Conservation (phyloP, 92 coral and sea anemone genomes). For the Actinostola sp. region DNA sequence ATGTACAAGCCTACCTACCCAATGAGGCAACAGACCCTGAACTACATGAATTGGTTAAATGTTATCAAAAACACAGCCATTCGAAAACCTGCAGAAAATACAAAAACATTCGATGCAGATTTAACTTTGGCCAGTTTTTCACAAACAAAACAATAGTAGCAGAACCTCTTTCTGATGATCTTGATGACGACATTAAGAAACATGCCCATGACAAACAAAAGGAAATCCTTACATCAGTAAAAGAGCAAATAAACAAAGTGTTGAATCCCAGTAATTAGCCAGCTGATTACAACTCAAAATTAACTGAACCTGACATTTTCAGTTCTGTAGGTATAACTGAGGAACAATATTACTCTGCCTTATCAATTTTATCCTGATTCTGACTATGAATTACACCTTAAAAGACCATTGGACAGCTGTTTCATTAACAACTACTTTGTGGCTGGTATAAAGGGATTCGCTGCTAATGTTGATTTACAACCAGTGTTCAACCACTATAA, state of each 20-base stretch:
- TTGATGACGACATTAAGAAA: conserved; percentile 23
- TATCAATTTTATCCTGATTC: conserved; percentile 66
- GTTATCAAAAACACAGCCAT: no score
- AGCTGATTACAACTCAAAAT: conserved; percentile 36
- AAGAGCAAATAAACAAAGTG: conserved; percentile 42
- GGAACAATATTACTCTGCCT: no score
- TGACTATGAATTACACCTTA: conserved; percentile 35
- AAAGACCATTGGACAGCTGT: conserved; percentile 52
- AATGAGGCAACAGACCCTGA: conserved; percentile 28
- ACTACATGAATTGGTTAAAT: conserved; percentile 43
- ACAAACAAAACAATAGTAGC: no score
- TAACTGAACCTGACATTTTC: no score
- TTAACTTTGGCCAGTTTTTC: conserved; percentile 49
- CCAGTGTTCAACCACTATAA: no score
- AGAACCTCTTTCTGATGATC: conserved; percentile 58
- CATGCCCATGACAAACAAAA: conserved; percentile 10
- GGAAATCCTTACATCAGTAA: conserved; percentile 27
- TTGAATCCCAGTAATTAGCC: no score
- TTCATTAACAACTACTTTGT: no score
- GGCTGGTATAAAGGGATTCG: conserved; percentile 50
- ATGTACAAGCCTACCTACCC: conserved; percentile 55
- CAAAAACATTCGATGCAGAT: no score
- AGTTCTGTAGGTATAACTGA: no score
- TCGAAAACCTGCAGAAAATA: no score
- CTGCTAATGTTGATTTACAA: no score